phyloP scores from a whole-genome alignment of 2,888 invertebrate species.

The Chouioia cunea region DNA sequence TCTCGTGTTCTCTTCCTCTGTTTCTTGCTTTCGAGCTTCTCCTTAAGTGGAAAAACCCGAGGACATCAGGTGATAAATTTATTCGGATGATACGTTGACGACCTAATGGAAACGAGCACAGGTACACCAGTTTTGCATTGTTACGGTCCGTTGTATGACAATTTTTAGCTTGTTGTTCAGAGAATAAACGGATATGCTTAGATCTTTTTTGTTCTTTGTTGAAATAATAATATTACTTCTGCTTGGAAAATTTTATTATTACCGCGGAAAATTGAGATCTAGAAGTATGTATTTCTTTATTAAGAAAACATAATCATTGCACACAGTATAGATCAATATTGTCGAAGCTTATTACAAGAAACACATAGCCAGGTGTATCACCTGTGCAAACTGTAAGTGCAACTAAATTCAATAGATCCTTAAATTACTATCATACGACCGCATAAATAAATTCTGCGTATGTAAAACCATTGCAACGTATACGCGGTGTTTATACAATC shows the following conservation, averaged over 20 bases:
- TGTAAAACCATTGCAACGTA: neutral
- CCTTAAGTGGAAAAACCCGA: neutral
- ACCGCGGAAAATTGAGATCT: too few relatives aligned
- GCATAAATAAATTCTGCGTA: constrained; percentile 16
- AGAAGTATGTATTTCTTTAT: too few relatives aligned
- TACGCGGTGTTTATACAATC: constrained; percentile 5
- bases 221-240: too few relatives aligned
- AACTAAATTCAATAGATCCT: constrained; percentile 11
- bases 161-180: too few relatives aligned
- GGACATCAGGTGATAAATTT: constrained; percentile 30
- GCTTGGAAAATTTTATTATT: too few relatives aligned
- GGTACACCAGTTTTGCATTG: neutral
- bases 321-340: neutral
- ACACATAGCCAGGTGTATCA: too few relatives aligned
- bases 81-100: constrained; percentile 19
- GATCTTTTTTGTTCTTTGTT: too few relatives aligned
- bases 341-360: neutral
- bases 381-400: neutral
- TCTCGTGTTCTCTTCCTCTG: constrained; percentile 19
- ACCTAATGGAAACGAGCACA: constrained; percentile 5
- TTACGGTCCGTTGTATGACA: too few relatives aligned
- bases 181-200: too few relatives aligned
- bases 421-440: constrained; percentile 24
- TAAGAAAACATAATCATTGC: neutral
- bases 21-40: constrained; percentile 43